Percentiles rank a stretch among this genome's conserved stretches.
Conservation (phyloP, 1,140 invertebrate species). For the Thalassaphorura encarpata region DNA sequence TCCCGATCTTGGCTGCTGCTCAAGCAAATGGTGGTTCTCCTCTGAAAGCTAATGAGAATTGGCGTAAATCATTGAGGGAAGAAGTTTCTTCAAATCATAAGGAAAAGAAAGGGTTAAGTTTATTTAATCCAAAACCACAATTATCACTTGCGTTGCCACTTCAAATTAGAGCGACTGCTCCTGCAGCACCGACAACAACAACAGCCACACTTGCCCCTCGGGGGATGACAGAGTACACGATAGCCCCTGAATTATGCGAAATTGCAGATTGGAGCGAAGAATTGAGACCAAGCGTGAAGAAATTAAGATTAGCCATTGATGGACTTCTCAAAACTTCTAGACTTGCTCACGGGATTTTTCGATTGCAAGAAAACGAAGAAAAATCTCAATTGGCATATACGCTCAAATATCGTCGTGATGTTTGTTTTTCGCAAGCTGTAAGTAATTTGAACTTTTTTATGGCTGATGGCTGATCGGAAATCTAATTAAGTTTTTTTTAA, state of each 20-base stretch:
- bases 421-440: slow-evolving; percentile 87
- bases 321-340: slow-evolving; percentile 67
- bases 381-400: slow-evolving; percentile 51
- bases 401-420: slow-evolving; percentile 64
- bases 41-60: background rate
- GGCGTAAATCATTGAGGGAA: slow-evolving; percentile 14
- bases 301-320: slow-evolving; percentile 68
- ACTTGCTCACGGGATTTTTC: slow-evolving; percentile 75
- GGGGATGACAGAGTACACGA: background rate
- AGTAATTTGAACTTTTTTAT: slow-evolving; percentile 36
- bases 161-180: background rate
- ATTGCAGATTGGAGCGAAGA: slow-evolving; percentile 64
- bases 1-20: background rate
- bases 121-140: background rate
- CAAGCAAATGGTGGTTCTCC: background rate
- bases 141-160: background rate
- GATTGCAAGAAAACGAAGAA: slow-evolving; percentile 63
- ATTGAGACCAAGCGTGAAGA: slow-evolving; percentile 65
- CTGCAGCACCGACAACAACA: background rate
- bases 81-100: background rate
- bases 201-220: too few species aligned
- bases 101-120: background rate
- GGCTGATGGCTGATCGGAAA: background rate
- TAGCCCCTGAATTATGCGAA: slow-evolving; percentile 5
- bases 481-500: slow-evolving; percentile 10